Percentiles rank a stretch among this genome's conserved stretches.
Evolutionary conservation across 2,113 vertebrate genomes (phyloP).

Genomic region (Oryzias celebensis): DNA sequence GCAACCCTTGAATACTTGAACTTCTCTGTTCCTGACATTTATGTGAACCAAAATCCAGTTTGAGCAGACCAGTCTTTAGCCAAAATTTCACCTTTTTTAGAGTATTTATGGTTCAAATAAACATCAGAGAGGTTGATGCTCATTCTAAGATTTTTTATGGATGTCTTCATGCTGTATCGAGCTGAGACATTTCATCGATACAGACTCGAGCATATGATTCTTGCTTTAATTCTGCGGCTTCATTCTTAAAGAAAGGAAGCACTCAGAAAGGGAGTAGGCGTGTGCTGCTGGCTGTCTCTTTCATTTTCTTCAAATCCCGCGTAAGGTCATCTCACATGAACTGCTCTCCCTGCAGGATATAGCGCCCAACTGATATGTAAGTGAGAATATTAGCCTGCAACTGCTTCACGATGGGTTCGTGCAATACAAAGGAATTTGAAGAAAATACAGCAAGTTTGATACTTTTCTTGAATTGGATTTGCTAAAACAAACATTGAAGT

Average conservation of each 20-base stretch:
- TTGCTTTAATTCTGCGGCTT: constrained; percentile 20
- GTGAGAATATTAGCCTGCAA: constrained; percentile 46
- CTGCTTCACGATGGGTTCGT: constrained; percentile 4
- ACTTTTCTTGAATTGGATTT: background rate
- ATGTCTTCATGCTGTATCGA: no score
- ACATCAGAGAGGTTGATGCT: no score
- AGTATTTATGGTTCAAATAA: no score
- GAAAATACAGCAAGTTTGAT: background rate
- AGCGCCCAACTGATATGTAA: constrained; percentile 44
- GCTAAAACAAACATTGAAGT: background rate
- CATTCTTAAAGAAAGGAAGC: constrained; percentile 8
- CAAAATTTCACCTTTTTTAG: no score
- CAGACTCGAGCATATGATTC: constrained; percentile 6
- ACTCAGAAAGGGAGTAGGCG: background rate
- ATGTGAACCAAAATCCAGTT: no score
- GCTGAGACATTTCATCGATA: no score
- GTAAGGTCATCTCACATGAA: constrained; percentile 32
- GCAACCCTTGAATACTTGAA: no score
- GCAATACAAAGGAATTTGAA: constrained; percentile 8
- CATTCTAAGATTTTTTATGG: no score
- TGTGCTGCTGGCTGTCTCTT: constrained; percentile 41
- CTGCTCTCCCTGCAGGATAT: constrained; percentile 29
- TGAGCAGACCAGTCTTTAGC: no score
- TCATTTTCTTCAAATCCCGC: constrained; percentile 44
- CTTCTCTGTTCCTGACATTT: no score